These are phyloP conservation scores for Chaenogobius annularis DNA, from an alignment of 2,113 vertebrate genomes.

Conservation along the genomic window DNA sequence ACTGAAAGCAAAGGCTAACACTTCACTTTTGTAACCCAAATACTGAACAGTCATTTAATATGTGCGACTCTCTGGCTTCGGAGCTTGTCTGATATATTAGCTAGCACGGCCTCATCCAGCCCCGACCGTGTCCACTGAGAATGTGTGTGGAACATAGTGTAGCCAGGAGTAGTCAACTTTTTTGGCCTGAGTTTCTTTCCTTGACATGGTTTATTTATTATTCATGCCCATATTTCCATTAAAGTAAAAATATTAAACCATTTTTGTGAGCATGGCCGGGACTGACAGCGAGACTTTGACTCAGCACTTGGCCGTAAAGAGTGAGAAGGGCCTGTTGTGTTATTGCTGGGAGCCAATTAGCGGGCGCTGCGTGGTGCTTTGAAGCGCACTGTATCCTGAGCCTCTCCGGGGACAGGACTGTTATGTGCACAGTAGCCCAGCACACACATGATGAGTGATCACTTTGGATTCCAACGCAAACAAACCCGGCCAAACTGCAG, in stretches of 20 bases:
- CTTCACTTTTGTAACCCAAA: slow-evolving; percentile 63
- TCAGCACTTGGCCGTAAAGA: background rate
- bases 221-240: slow-evolving; percentile 15
- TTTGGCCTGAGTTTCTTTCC: slow-evolving; percentile 17
- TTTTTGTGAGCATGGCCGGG: slow-evolving; percentile 11
- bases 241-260: slow-evolving; percentile 15
- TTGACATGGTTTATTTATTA: slow-evolving; percentile 47
- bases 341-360: slow-evolving; percentile 45
- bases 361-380: slow-evolving; percentile 22
- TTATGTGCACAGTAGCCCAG: slow-evolving; percentile 48
- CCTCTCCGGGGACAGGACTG: slow-evolving; percentile 46
- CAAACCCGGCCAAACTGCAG: slow-evolving; percentile 38
- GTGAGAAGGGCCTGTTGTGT: slow-evolving; percentile 38
- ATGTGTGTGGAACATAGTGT: slow-evolving; percentile 30
- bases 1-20: slow-evolving; percentile 53
- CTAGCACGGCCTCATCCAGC: slow-evolving; percentile 46
- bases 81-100: slow-evolving; percentile 57
- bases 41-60: slow-evolving; percentile 67
- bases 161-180: slow-evolving; percentile 19
- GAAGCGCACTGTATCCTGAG: slow-evolving; percentile 43
- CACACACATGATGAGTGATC: slow-evolving; percentile 49
- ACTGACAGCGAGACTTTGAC: slow-evolving; percentile 22
- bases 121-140: slow-evolving; percentile 26
- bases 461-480: slow-evolving; percentile 53
- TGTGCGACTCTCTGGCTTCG: slow-evolving; percentile 52